Evolutionary conservation across 2,888 invertebrate genomes (phyloP), one percentile per base, ranked within the genome.

Genomic region (Drosophila meridionalis): DNA sequence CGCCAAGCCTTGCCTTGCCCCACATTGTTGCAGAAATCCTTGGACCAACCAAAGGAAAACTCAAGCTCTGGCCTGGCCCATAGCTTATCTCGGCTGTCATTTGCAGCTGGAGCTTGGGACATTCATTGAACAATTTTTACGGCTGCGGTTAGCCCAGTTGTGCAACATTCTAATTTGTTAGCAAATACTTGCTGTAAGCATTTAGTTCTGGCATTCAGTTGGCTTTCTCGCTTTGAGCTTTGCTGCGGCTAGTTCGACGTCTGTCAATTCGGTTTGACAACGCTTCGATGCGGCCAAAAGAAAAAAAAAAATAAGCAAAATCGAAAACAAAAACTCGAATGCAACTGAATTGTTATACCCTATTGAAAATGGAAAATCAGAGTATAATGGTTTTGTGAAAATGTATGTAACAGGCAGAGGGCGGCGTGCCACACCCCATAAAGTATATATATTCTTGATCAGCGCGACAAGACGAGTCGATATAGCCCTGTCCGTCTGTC

Each of bases 111-210:
- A 30, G 40, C 42, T 50, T 14, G 7, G 56, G 56, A 42, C 65
- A 64, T 80, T 73, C 73, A 74, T 75, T 81, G 56, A 48, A 50
- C 64, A 30, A 30, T 26, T 65, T 65, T 79, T 72, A 69, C 79
- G 71, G 66, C 30, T 68, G 67, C 55, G 67, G 67, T 40, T 55
- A 38, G 55, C 52, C 52, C 52, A 26, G 52, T 75, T 78, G 78
- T 71, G 76, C 68, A 59, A 67, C 79, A 78, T 77, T 79, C 69
- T 69, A 76, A 81, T 81, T 86, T 79, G 73, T 69, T 76, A 2
- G 62, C 64, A 57, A 60, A 65, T 57, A 47, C 62, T 70, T 69
- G 20, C 20, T 20, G 73, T 42, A 47, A 28, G 52, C 42, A 70
- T 69, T 70, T 43, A 58, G 36, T 56, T 53, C 43, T 20, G 12